Base-by-base conservation (phyloP, 2,888 invertebrate genomes). In the Andrena bucephala region DNA sequence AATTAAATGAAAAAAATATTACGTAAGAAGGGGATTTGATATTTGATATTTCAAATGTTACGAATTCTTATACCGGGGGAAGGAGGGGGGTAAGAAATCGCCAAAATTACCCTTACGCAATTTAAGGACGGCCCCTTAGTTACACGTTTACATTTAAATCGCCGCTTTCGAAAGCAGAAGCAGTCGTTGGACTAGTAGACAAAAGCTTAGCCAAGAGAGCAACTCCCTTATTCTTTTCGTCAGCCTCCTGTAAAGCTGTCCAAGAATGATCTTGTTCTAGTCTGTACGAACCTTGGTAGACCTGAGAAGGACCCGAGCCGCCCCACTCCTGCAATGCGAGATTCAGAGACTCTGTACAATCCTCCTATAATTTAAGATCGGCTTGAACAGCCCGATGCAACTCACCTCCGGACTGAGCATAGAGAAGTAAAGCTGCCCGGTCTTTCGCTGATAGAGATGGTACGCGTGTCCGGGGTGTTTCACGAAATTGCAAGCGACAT, bases 401-500 rank as follows among this genome's bases (percentile, higher is more conserved):
- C 90, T 92, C 93, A 96, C 97, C 94, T 96, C 94, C 42, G 97
- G 97, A 67, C 96, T 96, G 31, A 97, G 92, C 95, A 97, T 96
- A 63, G 97, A 97, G 89, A 97, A 96, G 93, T 97, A 97, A 82
- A 94, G 94, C 92, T 96, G 96, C 6, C 96, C 97, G 2, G 96
- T 95, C 63, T 94, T 90, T 89, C 95, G 94, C 90, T 96, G 93
- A 92, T 97, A 97, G 57, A 97, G 94, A 93, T 97, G 96, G 94
- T 97, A 97, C 29, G 96, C 94, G 50, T 95, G 95, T 0, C 97
- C 97, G 31, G 97, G 96, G 63, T 95, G 95, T 94, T 97, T 97
- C 24, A 95, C 95, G 91, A 97, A 96, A 93, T 97, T 97, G 92
- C 97, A 97, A 1, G 97, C 96, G 0, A 95, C 96, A 87, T 96